Evolutionary conservation across 1,140 invertebrate species (phyloP), one percentile per base, ranked within the genome.

Genomic region (Leptinotarsa defecta): DNA sequence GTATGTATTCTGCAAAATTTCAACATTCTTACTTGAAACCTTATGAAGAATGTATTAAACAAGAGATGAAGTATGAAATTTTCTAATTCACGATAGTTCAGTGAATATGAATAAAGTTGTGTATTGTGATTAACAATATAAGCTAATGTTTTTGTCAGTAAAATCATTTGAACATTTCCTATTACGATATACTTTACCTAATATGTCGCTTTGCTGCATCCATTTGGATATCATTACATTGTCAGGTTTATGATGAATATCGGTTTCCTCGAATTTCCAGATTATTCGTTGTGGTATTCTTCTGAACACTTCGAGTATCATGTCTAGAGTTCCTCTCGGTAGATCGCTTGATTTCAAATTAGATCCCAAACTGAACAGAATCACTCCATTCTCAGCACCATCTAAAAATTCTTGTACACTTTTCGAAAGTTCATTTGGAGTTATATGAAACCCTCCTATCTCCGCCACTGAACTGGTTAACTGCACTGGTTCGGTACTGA

Each of bases 281-380:
- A 93, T 84, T 19, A 92, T 87, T 70, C 87, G 85, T 76, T 91
- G 87, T 67, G 88, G 88, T 13, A 91, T 76, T 79, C 87, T 87
- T 0, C 86, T 83, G 24, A 91, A 87, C 3, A 86, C 87, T 3
- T 85, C 83, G 1, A 90, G 20, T 69, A 92, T 86, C 1, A 84
- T 82, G 11, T 87, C 78, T 57, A 86, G 84, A 73, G 86, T 88
- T 52, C 88, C 82, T 52, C 83, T 78, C 0, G 87, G 83, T 61
- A 90, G 0, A 84, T 86, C 5, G 83, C 79, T 1, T 84, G 86
- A 78, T 85, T 87, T 87, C 20, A 88, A 82, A 68, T 89, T 87
- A 2, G 91, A 90, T 0, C 92, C 92, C 77, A 93, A 87, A 57
- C 89, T 91, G 84, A 93, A 93, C 77, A 91, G 91, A 49, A 94